These are phyloP conservation scores for Brachionus rubens DNA, from an alignment of 1,140 invertebrate species.

Conservation along the genomic window DNA sequence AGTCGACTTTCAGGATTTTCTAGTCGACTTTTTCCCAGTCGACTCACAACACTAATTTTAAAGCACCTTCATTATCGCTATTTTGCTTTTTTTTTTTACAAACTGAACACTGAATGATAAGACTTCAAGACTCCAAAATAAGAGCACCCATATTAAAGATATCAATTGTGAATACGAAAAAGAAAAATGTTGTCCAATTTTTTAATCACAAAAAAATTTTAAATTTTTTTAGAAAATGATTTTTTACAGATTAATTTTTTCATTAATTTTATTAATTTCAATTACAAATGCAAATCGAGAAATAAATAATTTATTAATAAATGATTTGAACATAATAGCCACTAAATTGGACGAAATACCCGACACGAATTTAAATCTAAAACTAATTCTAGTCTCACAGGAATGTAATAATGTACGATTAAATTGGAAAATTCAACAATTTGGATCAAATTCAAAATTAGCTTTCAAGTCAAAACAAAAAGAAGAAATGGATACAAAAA, in stretches of 20 bases:
- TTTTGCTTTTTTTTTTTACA: too few relatives aligned
- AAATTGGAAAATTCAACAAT: constrained; percentile 25
- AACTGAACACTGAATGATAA: too few relatives aligned
- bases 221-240: not conserved
- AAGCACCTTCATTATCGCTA: too few relatives aligned
- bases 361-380: constrained; percentile 44
- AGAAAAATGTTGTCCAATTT: too few relatives aligned
- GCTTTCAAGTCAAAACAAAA: not conserved
- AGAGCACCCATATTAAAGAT: too few relatives aligned
- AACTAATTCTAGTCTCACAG: constrained; percentile 8
- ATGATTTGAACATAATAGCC: constrained; percentile 40
- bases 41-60: too few relatives aligned
- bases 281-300: not conserved
- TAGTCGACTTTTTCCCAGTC: too few relatives aligned
- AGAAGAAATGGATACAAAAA: constrained; percentile 1
- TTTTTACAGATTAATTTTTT: not conserved
- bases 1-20: too few relatives aligned
- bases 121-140: too few relatives aligned
- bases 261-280: not conserved
- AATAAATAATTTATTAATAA: constrained; percentile 20
- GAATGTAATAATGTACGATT: constrained; percentile 14
- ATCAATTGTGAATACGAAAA: too few relatives aligned
- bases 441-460: not conserved
- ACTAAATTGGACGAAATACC: constrained; percentile 45
- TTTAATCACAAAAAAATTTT: too few relatives aligned